Base-by-base conservation (phyloP, 1,140 invertebrate species). In the Caenorhabditis brenneri region DNA sequence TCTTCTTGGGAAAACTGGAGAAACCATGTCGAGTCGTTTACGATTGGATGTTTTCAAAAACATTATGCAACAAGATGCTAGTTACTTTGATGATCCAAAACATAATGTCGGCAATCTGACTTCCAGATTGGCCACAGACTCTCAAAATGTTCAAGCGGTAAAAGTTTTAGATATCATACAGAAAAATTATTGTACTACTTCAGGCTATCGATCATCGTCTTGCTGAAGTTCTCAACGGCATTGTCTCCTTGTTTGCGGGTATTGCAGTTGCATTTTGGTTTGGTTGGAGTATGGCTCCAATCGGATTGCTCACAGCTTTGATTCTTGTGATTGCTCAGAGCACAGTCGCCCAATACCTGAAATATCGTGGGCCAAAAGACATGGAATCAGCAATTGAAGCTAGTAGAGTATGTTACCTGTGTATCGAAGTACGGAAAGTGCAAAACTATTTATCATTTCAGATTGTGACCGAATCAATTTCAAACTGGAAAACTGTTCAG, bases 61-160 rank as follows among this genome's bases (percentile, higher is more conserved):
- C 27, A 91, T 93, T 87, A 55, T 93, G n/a, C 87, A 90, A 42
- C 90, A 92, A 91, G 92, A 93, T 65, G 92, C 93, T 53, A 80
- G 89, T 10, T 93, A 88, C 84, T 93, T 92, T 91, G 93, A 93
- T 88, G 88, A 92, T 53, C 87, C 89, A 9, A 88, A 90, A 10
- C 92, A 93, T 86, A 58, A 55, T 48, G 88, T 91, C 49, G 93
- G 93, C 31, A 91, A 91, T 42, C 83, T 93, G 55, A 91, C 91
- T 16, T 91, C 92, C 12, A 86, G 92, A 78, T 88, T 93, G 22
- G 89, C 93, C 7, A 92, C 91, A 9, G 93, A 93, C 88, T 92
- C 93, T 48, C 91, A 92, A 51, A 91, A 91, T 85, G 91, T 93
- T 16, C 92, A 93, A 88, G 92, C 92, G 84, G 65, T 65, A 19